Evolutionary conservation across 2,797 vertebrate species (phyloP), one percentile per base, ranked within the genome.

Genomic region (Pogoniulus pusillus): DNA sequence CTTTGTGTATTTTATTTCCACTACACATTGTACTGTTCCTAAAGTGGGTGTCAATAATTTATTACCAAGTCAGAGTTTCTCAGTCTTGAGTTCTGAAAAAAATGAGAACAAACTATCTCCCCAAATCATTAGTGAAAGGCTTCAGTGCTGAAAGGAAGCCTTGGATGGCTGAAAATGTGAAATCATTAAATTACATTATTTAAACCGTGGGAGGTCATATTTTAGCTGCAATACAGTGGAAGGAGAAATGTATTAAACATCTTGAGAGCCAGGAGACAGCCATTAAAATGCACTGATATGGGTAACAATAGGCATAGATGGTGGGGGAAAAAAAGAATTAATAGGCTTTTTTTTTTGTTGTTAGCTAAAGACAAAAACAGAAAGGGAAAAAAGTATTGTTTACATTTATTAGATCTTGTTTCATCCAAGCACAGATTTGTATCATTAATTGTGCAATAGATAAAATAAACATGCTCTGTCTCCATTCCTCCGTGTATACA

Each of bases 171-270:
- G 76, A 90, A 93, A 91, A 88, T 59, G 81, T 77, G 85, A 92
- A 85, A 85, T 94, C 85, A 85, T 92, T 93, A 95, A 78, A 90
- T 96, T 79, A 77, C 83, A 73, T 91, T 93, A 93, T 94, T 93
- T 94, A 89, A 94, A 77, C 43, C 80, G 53, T 4, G 0, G 70
- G 70, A 82, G 72, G 64, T 93, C 84, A 37, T 94, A 92, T 93
- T 96, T 95, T 90, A 93, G 80, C 58, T 91, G 49, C 17, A 75
- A 49, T 79, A 91, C 84, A 87, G 29, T 90, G 73, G 47, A 84
- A 83, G 27, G 30, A 60, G 51, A 83, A 91, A 89, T 74, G 34
- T 70, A 93, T 93, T 94, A 95, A 95, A 59, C 34, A 69, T 35
- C 54, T 78, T 82, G 34, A 91, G 73, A 85, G 47, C 58, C 51